Percentiles rank a stretch among this genome's conserved stretches.
Conservation (phyloP, 2,888 invertebrate species). For the Synergus itoensis region DNA sequence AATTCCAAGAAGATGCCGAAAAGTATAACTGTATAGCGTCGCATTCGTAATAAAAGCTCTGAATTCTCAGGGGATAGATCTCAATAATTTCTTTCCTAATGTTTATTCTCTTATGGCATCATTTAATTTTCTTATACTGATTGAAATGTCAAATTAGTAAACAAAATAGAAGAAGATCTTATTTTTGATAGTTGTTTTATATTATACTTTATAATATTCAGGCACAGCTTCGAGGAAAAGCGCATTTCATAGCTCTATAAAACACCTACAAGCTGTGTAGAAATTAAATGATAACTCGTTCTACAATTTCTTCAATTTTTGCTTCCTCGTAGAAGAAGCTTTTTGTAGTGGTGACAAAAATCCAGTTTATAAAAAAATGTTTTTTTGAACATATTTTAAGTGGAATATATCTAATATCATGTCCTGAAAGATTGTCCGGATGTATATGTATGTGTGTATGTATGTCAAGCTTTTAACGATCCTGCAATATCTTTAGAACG, state of each 20-base stretch:
- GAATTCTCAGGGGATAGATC: background rate
- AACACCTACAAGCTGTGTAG: background rate
- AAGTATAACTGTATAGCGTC: constrained; percentile 7
- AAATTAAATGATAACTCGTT: too few relatives aligned
- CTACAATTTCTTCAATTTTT: too few relatives aligned
- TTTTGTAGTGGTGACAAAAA: too few relatives aligned
- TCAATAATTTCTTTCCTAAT: background rate
- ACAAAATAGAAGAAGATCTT: background rate
- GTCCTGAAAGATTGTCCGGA: too few relatives aligned
- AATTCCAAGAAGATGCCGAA: constrained; percentile 23
- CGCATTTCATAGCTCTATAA: background rate
- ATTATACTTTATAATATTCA: background rate
- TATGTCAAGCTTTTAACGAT: too few relatives aligned
- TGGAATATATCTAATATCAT: too few relatives aligned
- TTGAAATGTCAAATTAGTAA: background rate
- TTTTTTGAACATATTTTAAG: too few relatives aligned
- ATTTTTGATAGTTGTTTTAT: background rate
- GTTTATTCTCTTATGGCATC: background rate
- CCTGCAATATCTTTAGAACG: too few relatives aligned
- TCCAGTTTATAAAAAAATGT: too few relatives aligned
- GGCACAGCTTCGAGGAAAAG: background rate
- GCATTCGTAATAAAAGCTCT: background rate
- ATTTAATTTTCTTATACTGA: background rate
- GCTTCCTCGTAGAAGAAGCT: too few relatives aligned
- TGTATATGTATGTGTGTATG: too few relatives aligned